phyloP scores from a whole-genome alignment of 2,113 vertebrate species.

The Microtus montanus region DNA sequence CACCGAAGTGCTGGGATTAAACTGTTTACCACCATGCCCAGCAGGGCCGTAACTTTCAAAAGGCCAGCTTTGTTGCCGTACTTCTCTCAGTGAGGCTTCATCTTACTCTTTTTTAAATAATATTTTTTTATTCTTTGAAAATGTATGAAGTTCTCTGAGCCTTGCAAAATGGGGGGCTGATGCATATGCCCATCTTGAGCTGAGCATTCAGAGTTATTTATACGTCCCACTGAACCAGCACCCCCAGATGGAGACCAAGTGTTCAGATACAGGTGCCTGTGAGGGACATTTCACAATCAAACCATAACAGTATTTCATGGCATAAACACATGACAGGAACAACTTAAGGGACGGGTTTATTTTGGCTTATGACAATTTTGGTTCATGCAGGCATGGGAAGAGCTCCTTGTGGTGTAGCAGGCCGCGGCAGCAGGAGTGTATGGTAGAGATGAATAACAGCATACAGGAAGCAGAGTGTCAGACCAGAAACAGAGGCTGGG shows the following conservation, averaged over 20 bases:
- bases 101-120: background rate
- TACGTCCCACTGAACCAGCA: background rate
- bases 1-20: background rate
- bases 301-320: background rate
- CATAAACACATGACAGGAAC: background rate
- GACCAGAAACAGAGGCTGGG: background rate
- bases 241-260: background rate
- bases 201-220: background rate
- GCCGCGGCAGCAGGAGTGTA: background rate
- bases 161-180: background rate
- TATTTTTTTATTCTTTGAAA: background rate
- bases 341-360: background rate
- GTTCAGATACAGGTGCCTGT: background rate
- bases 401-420: background rate
- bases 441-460: background rate
- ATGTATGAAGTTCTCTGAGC: background rate
- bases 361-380: background rate
- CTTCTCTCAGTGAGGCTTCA: background rate
- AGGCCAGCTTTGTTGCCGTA: background rate
- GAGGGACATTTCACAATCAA: background rate
- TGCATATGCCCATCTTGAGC: background rate
- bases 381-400: background rate
- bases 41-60: background rate
- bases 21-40: background rate
- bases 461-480: background rate